Conservation (phyloP, 2,888 invertebrate genomes). For the Dinocampus coccinellae region DNA sequence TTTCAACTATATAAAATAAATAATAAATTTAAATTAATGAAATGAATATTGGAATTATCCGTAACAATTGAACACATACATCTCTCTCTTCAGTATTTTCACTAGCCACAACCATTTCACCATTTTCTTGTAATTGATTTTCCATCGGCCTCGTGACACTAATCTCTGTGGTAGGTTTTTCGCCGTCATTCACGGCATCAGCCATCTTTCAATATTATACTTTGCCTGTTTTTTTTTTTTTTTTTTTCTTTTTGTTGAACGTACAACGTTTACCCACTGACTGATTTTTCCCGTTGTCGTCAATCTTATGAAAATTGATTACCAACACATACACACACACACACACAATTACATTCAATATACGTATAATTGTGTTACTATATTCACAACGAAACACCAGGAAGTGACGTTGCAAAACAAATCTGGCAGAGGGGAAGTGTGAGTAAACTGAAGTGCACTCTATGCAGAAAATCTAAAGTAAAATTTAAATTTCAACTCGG, state of each 20-base stretch:
- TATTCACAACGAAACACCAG: constrained; percentile 4
- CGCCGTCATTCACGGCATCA: constrained; percentile 49
- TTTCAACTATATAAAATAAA: constrained; percentile 1
- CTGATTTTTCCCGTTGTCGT: neutral
- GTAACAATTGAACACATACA: constrained; percentile 45
- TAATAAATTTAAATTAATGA: no score
- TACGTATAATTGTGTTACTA: neutral
- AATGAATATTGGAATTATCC: neutral
- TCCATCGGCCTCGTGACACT: constrained; percentile 50
- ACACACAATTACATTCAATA: neutral
- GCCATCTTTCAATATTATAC: constrained; percentile 44
- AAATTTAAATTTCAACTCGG: neutral
- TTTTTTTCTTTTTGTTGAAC: no score
- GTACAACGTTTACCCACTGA: neutral
- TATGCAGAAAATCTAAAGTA: neutral
- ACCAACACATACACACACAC: neutral
- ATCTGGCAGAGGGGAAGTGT: neutral
- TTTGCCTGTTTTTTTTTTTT: neutral
- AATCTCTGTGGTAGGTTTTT: constrained; percentile 41
- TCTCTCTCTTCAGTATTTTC: constrained; percentile 52
- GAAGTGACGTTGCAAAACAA: neutral
- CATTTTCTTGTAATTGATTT: constrained; percentile 52
- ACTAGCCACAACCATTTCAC: constrained; percentile 52
- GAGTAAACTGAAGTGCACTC: neutral
- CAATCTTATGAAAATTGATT: neutral